Evolutionary conservation across 2,797 vertebrate genomes (phyloP), one percentile per base, ranked within the genome.

Genomic region (Paedocypris micromegethes): DNA sequence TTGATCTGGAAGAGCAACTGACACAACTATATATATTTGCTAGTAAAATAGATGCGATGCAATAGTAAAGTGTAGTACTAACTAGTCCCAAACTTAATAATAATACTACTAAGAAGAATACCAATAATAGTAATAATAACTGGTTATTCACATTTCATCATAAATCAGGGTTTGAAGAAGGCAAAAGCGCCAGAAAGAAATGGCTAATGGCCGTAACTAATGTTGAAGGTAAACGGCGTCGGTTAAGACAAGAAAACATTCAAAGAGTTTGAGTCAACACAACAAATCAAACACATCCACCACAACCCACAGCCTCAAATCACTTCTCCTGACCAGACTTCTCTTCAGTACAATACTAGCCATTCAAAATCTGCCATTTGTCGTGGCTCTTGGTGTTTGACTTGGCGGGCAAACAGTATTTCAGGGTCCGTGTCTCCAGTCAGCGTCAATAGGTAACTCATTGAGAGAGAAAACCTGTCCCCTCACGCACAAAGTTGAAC

Each of bases 121-220:
- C 23, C 23, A 23, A 23, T 23, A 23, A 23, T 23, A 23, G 23
- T 23, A 23, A 23, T 23, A 23, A 23, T 23, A 23, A 23, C 23
- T 23, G 23, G 23, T 23, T 23, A 23, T 23, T 23, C 23, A 46
- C 42, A 5, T 49, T 50, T 41, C 9, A 54, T 40, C 43, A 5
- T 47, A 5, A 45, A 9, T 56, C 7, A 42, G 40, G n/a, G 41
- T 54, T 39, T 46, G 2, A 43, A 9, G 3, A 37, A 7, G n/a
- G 38, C 59, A 53, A 57, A 42, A 60, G 42, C 49, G 58, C 49
- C 57, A 23, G 23, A 37, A 53, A 45, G 40, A 45, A 64, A 51
- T 50, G 72, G 59, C 71, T 65, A 75, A 7, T 63, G 59, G 65
- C 68, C 64, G 52, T 46, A 42, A 49, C 45, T 55, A 46, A 64